These are phyloP conservation scores for Andrena trimmerana DNA, from an alignment of 2,888 invertebrate species.

Conservation along the genomic window DNA sequence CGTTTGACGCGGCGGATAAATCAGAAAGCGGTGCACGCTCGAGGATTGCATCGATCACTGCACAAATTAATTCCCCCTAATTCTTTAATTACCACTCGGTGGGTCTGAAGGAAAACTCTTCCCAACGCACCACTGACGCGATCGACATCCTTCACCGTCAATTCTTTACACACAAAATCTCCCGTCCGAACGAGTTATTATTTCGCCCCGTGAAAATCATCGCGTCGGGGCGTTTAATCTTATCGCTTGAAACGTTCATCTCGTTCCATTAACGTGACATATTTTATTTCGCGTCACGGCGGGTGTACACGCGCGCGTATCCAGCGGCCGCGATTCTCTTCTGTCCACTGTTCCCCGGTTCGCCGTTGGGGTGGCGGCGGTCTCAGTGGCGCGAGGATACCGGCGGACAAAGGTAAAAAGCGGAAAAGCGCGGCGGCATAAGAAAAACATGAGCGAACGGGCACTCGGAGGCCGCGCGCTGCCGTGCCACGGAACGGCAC, in stretches of 20 bases:
- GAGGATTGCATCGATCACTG: not conserved
- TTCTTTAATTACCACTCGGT: not conserved
- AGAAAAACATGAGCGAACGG: constrained; percentile 21
- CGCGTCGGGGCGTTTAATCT: not conserved
- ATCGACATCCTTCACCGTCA: no score
- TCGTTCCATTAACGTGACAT: constrained; percentile 5
- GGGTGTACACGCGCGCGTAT: not conserved
- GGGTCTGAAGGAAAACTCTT: not conserved
- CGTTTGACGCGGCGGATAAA: constrained; percentile 7
- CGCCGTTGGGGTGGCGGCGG: not conserved
- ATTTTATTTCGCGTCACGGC: not conserved
- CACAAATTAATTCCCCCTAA: not conserved
- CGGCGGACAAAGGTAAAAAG: constrained; percentile 19
- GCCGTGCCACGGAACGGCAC: constrained; percentile 28
- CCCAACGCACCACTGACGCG: not conserved
- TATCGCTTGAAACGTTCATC: not conserved
- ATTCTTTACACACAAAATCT: no score
- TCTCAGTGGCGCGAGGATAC: not conserved
- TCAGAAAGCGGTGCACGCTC: not conserved
- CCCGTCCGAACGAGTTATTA: not conserved
- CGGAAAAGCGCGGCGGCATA: constrained; percentile 28
- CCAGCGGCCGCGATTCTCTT: not conserved
- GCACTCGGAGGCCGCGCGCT: not conserved
- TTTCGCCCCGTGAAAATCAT: not conserved
- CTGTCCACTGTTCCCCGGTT: not conserved